phyloP scores from a whole-genome alignment of 2,888 invertebrate species.

The Pelosia muscerda region DNA sequence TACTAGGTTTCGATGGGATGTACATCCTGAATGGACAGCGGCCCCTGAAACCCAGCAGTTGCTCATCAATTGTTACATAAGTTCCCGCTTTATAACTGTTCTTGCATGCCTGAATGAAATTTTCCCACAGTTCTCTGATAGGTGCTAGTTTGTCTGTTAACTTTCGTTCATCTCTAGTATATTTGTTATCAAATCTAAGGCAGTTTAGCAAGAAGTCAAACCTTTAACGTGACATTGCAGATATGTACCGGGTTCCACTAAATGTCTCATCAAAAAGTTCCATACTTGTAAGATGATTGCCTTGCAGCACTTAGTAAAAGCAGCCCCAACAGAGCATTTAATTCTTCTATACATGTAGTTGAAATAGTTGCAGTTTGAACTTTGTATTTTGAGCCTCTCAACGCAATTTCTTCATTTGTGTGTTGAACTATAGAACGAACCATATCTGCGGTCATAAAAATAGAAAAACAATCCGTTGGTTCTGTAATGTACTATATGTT shows the following conservation, averaged over 20 bases:
- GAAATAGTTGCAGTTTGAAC: neutral
- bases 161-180: constrained; percentile 20
- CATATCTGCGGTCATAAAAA: constrained; percentile 19
- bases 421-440: constrained; percentile 20
- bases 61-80: constrained; percentile 2
- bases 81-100: neutral
- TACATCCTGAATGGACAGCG: constrained; percentile 26
- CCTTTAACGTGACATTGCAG: constrained; percentile 18
- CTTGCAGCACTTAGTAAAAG: constrained; percentile 6
- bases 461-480: constrained; percentile 15
- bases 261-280: constrained; percentile 19
- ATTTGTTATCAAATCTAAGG: constrained; percentile 20
- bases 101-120: neutral
- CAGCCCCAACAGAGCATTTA: constrained; percentile 19
- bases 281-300: constrained; percentile 13
- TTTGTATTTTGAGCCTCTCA: constrained; percentile 24
- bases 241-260: constrained; percentile 12
- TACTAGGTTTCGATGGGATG: constrained; percentile 27
- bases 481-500: no score
- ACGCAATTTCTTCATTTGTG: constrained; percentile 24
- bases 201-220: constrained; percentile 18
- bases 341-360: constrained; percentile 1
- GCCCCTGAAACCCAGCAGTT: constrained; percentile 18
- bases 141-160: constrained; percentile 22
- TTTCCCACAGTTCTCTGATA: constrained; percentile 5